Evolutionary conservation across 2,888 invertebrate species (phyloP).

Genomic region (Malthinus seriepunctatus): DNA sequence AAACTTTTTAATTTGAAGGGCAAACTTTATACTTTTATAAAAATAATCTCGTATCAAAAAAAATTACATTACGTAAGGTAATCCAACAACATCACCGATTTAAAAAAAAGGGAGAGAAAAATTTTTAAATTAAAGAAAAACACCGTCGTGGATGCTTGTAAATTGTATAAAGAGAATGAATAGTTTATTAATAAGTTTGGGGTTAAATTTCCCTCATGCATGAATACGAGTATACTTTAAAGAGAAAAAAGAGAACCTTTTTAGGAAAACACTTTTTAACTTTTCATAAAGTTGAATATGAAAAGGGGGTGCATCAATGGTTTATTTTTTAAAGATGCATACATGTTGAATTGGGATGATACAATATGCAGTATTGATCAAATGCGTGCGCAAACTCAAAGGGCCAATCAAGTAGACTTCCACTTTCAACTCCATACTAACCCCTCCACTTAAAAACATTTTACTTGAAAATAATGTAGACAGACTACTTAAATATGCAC

Average conservation of each 20-base stretch:
- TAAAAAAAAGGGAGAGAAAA: no score
- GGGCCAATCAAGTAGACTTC: conserved; percentile 16
- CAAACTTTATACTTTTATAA: conserved; percentile 15
- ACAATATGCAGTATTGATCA: conserved; percentile 43
- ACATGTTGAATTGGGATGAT: conserved; percentile 21
- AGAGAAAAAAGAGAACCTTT: no score
- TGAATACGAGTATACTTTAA: no score
- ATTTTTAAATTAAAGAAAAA: no score
- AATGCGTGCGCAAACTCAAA: conserved; percentile 41
- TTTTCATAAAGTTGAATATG: conserved; percentile 2
- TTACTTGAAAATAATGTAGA: conserved; percentile 18
- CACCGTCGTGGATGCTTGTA: no score
- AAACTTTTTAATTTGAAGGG: conserved; percentile 41
- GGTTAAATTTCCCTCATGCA: no score
- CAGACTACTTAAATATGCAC: conserved; percentile 22
- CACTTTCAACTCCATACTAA: conserved; percentile 4
- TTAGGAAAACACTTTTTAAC: background rate
- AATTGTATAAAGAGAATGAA: no score
- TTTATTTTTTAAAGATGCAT: conserved; percentile 24
- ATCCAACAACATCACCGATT: no score
- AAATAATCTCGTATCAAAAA: conserved; percentile 6
- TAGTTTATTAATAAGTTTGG: no score
- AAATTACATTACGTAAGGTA: no score
- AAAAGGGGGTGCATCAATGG: conserved; percentile 1
- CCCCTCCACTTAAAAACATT: background rate